phyloP scores from a whole-genome alignment of 2,888 invertebrate genomes.

The Drosophila mulleri region DNA sequence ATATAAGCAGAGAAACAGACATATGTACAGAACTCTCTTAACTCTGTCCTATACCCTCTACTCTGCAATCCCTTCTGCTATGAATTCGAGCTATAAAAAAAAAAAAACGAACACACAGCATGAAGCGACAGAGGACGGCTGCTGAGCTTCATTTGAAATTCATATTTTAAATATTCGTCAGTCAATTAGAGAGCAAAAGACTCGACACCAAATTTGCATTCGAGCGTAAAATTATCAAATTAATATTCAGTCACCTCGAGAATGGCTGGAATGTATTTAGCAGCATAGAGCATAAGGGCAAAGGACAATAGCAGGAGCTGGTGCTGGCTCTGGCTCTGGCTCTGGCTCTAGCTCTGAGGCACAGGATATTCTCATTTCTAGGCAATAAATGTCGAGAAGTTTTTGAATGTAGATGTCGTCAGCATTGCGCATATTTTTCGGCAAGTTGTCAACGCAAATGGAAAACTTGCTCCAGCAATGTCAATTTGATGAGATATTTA shows the following conservation, averaged over 20 bases:
- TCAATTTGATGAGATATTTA: constrained; percentile 72
- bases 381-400: constrained; percentile 73
- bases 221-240: constrained; percentile 77
- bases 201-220: constrained; percentile 79
- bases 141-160: constrained; percentile 74
- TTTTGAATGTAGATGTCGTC: constrained; percentile 41
- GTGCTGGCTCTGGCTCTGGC: not conserved
- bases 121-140: not conserved
- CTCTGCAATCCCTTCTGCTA: not conserved
- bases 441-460: constrained; percentile 73
- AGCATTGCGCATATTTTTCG: constrained; percentile 62
- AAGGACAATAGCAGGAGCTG: not conserved
- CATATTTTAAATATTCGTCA: constrained; percentile 80
- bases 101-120: not conserved
- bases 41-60: not conserved
- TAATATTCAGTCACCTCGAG: constrained; percentile 69
- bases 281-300: constrained; percentile 2
- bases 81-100: not conserved
- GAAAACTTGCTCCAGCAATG: constrained; percentile 70
- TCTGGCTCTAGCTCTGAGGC: too few species aligned
- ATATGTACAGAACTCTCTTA: not conserved
- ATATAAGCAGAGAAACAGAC: not conserved
- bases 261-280: constrained; percentile 17
- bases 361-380: constrained; percentile 20
- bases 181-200: constrained; percentile 77